Evolutionary conservation across 1,140 invertebrate genomes (phyloP), one percentile per base, ranked within the genome.

Genomic region (Formica exsecta): DNA sequence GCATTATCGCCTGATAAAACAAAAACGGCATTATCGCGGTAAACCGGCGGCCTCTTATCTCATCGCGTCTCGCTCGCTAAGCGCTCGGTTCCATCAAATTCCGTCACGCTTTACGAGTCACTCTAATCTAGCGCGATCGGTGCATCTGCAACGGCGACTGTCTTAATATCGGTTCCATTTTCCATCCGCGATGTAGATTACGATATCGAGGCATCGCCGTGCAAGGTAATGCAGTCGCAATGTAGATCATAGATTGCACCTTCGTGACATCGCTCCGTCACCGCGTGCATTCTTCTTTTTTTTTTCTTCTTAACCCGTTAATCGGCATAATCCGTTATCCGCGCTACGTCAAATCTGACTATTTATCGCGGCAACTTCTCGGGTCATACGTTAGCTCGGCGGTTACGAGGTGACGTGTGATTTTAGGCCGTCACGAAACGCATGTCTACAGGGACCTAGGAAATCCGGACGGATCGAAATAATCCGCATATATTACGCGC

Each of bases 321-420:
- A 90, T 90, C 86, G 88, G 41, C 81, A 32, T 80, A 66, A 90
- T 90, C 80, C 81, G 90, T 90, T 90, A 90, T 86, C 75, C 81
- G 13, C 38, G 59, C 16, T 71, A 90, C 81, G 89, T 90, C 54
- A 81, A 73, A 86, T 32, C 57, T 57, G 62, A 36, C 75, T 57
- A 38, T 86, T 87, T 90, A 90, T 90, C 89, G 88, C 57, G 61
- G 32, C 81, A 51, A 48, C 51, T 87, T 65, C 86, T 16, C 44
- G 29, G n/a, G 16, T 4, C 84, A 64, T 64, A 62, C 57, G 71
- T 71, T 81, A 57, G 51, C 88, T 11, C 13, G 36, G 16, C 70
- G 62, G 44, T 73, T 57, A 66, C 48, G 61, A 38, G 57, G 75
- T 73, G 51, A 79, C 41, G 44, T 75, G 38, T 62, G 86, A 87